Evolutionary conservation across 2,797 vertebrate genomes (phyloP).

Genomic region (Pseudocheirus occidentalis): DNA sequence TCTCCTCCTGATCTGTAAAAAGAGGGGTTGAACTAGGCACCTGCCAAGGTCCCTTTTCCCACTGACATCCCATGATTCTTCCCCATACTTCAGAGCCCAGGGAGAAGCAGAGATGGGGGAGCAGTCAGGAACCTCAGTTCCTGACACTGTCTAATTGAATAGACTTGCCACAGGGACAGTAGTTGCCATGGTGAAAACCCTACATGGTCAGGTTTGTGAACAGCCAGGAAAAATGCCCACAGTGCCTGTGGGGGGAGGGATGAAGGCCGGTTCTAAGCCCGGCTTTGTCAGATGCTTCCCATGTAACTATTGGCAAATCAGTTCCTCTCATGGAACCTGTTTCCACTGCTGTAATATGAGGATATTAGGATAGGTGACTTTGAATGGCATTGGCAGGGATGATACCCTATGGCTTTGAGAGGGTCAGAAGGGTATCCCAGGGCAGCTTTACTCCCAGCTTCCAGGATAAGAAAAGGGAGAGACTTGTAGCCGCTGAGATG

Average conservation of each 20-base stretch:
- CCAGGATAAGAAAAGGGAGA: neutral
- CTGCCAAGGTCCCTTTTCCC: neutral
- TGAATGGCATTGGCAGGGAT: neutral
- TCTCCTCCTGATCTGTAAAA: neutral
- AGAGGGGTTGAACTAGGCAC: neutral
- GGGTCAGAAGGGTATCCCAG: neutral
- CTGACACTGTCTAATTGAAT: slow-evolving; percentile 43
- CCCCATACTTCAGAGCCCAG: neutral
- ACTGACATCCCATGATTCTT: neutral
- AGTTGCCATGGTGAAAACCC: slow-evolving; percentile 63
- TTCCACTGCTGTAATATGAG: neutral
- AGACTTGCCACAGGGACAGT: slow-evolving; percentile 14
- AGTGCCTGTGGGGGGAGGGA: neutral
- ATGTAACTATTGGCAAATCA: neutral
- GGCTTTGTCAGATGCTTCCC: neutral
- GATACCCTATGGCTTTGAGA: neutral
- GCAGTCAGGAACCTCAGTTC: slow-evolving; percentile 49
- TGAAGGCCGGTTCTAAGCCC: neutral
- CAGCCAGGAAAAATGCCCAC: neutral
- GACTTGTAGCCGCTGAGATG: neutral
- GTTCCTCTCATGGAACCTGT: neutral
- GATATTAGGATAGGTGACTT: neutral
- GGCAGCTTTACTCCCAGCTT: neutral
- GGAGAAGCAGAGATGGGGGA: slow-evolving; percentile 36
- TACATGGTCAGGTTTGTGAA: slow-evolving; percentile 33